Evolutionary conservation across 2,113 vertebrate genomes (phyloP).

Genomic region (Pipa parva): DNA sequence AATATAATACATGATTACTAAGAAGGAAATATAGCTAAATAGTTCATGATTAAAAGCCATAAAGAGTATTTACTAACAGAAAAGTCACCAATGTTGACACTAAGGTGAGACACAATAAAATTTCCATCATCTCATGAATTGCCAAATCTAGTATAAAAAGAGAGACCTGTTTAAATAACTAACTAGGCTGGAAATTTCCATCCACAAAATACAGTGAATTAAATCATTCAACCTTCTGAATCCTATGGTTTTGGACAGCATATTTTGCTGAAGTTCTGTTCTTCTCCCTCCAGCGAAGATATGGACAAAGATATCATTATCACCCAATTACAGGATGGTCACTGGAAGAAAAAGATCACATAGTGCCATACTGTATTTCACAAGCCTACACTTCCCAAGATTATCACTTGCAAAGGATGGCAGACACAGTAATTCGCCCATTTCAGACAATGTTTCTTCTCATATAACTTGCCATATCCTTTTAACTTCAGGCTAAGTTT

Average conservation of each 20-base stretch:
- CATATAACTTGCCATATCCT: constrained; percentile 16
- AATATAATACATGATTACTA: no score
- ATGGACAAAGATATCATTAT: constrained; percentile 35
- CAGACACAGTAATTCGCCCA: constrained; percentile 11
- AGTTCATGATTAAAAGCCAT: no score
- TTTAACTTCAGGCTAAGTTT: constrained; percentile 35
- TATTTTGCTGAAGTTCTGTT: constrained; percentile 26
- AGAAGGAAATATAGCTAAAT: no score
- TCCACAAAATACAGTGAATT: neutral
- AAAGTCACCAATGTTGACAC: no score
- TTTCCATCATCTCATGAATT: neutral
- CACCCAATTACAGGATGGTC: constrained; percentile 35
- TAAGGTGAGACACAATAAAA: no score
- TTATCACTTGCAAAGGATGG: constrained; percentile 4
- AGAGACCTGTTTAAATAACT: no score
- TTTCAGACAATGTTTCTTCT: neutral
- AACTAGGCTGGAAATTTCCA: constrained; percentile 29
- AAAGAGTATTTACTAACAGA: no score
- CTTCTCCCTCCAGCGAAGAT: constrained; percentile 1
- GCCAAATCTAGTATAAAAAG: neutral
- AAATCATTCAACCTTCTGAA: constrained; percentile 9
- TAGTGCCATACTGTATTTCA: constrained; percentile 7
- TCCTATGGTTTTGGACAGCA: constrained; percentile 11
- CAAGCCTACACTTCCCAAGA: neutral
- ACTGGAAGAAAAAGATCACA: constrained; percentile 13